These are phyloP conservation scores for Oreochromis tanganicae DNA, from an alignment of 2,113 vertebrate genomes.

Conservation along the genomic window DNA sequence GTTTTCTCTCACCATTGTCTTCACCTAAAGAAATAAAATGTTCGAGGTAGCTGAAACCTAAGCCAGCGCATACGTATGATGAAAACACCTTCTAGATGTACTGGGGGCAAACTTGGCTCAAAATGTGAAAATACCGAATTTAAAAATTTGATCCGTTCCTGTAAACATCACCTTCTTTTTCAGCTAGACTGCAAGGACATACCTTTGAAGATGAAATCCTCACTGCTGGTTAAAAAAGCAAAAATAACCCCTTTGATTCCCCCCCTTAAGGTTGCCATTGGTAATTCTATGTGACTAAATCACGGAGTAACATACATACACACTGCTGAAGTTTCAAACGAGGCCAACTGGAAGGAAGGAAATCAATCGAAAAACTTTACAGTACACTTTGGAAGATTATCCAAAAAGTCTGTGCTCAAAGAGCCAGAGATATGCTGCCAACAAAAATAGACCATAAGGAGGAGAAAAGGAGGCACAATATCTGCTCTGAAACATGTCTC, in stretches of 20 bases:
- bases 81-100: not conserved
- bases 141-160: not conserved
- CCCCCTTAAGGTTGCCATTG: not conserved
- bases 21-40: not conserved
- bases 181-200: not conserved
- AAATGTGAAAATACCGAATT: not conserved
- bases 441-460: not conserved
- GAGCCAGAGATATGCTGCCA: not conserved
- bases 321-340: not conserved
- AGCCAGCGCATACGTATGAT: not conserved
- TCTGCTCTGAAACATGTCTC: not conserved
- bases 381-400: not conserved
- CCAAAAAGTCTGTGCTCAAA: not conserved
- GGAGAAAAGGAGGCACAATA: not conserved
- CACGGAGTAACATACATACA: not conserved
- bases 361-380: slow-evolving; percentile 4
- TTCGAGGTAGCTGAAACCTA: not conserved
- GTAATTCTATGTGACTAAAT: not conserved
- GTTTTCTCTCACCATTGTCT: not conserved
- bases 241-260: not conserved
- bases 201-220: slow-evolving; percentile 20
- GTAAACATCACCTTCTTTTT: not conserved
- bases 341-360: not conserved
- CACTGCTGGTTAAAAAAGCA: not conserved
- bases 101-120: not conserved